phyloP scores from a whole-genome alignment of 2,113 vertebrate species.

The Prietella phreatophila region DNA sequence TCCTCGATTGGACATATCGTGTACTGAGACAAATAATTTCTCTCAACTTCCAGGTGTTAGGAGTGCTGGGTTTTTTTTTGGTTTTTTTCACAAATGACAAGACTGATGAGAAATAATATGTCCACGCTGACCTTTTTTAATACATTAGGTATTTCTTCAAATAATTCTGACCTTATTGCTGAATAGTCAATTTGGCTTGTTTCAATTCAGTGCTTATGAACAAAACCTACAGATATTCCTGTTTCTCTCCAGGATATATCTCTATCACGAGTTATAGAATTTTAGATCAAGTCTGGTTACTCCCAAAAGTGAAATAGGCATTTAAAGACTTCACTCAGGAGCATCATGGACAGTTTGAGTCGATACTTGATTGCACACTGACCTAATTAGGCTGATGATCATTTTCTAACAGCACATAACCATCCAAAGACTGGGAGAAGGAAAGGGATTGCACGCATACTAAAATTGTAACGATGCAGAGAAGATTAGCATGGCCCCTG shows the following conservation, averaged over 20 bases:
- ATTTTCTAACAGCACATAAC: not conserved
- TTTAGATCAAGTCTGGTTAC: not conserved
- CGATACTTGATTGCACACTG: not conserved
- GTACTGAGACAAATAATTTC: not conserved
- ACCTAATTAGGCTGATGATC: not conserved
- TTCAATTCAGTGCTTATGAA: not conserved
- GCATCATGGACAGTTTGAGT: not conserved
- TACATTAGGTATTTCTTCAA: not conserved
- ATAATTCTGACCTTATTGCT: not conserved
- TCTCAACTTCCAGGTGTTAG: not conserved
- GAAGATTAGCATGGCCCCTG: too few relatives aligned
- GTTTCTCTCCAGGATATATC: not conserved
- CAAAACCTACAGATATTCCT: not conserved
- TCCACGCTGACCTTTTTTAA: not conserved
- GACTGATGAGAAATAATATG: not conserved
- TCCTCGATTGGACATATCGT: not conserved
- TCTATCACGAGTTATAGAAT: not conserved
- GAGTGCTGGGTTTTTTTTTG: too few relatives aligned
- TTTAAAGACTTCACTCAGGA: not conserved
- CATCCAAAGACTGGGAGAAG: not conserved
- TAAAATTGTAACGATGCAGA: too few relatives aligned
- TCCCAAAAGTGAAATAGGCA: not conserved
- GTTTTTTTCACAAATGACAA: not conserved
- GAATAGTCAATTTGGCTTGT: not conserved
- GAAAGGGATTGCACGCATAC: too few relatives aligned